Base-by-base conservation (phyloP, 92 coral and sea anemone species). In the Epizoanthus ramosus region DNA sequence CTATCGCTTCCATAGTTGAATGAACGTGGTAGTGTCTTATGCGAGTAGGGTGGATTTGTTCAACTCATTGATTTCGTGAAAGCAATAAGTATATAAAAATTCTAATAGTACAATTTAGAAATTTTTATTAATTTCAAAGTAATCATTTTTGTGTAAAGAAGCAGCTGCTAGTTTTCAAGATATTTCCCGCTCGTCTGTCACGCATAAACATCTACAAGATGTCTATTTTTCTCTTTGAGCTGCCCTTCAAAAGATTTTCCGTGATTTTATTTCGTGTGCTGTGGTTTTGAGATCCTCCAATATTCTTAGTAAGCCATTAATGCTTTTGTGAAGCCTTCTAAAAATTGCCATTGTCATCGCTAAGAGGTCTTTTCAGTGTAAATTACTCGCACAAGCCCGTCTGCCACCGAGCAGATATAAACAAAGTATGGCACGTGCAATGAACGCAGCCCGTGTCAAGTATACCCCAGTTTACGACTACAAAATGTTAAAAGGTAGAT, bases 61-160 rank as follows among this genome's bases (percentile, higher is more conserved):
- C 80, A 90, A 84, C 60, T 85, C 87, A 71, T 90, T 90, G 89
- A 88, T 69, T 87, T 37, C 31, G 63, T 57, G 28, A 53, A 80
- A 85, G 74, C 79, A 89, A 89, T 85, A 85, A 84, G 88, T 66
- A 87, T 84, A 87, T 79, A 93, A 79, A 88, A 85, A 71, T 65
- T 86, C 74, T 89, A 93, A 93, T 91, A 84, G 93, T 84, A 79
- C 93, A 91, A 91, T 93, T 93, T 89, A 85, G 94, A 88, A 87
- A 75, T 80, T 86, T 89, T 91, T 59, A 89, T 93, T 93, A 93
- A 87, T 91, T 84, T 83, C 84, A 79, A 86, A 79, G 84, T 93
- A 83, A 93, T 93, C 92, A 90, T 66, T 33, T 50, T 60, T 63
- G 80, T 67, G 84, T 72, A 61, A 84, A 76, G 57, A 52, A 33